Base-by-base conservation (phyloP, 2,797 vertebrate species). In the Lophura swinhoii region DNA sequence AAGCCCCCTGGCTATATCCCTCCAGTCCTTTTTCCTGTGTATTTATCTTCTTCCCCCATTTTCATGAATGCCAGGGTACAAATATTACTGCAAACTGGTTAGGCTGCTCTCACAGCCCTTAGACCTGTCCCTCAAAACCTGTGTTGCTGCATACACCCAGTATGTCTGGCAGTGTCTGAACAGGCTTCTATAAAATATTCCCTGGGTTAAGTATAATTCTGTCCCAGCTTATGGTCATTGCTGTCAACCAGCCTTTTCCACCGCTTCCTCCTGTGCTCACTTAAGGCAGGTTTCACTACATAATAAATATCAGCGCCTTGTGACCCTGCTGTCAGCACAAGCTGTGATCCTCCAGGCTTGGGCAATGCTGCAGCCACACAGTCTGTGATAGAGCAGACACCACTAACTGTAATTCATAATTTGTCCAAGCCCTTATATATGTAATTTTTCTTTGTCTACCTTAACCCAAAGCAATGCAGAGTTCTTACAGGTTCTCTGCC, bases 361-460 rank as follows among this genome's bases (percentile, higher is more conserved):
- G 55, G 66, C 83, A 73, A 75, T 39, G 29, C 69, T 55, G 68
- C 53, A 93, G 62, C 31, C 74, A 69, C 58, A 26, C 20, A 35
- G 39, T 5, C 56, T 77, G 74, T 63, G 76, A 81, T 1, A 63
- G 58, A 91, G 37, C 63, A 83, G 64, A 58, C 31, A 71, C 46
- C 51, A 56, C 69, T 48, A 76, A 83, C 78, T 66, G 56, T 63
- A 91, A 93, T 70, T 93, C 81, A 88, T 58, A 68, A 58, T 80
- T 94, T 88, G 69, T 31, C 48, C 28, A 77, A 84, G 76, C 26
- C 63, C 74, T 90, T 82, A 62, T 43, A 55, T 20, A 28, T 69
- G 58, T 23, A 59, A 80, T 91, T 89, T 87, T 91, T 69, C 66
- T 87, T 86, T 88, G 59, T 66, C 82, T 63, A 43, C 64, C 82